Conservation (phyloP, 1,140 invertebrate species). For the Drosophila chauvacae region DNA sequence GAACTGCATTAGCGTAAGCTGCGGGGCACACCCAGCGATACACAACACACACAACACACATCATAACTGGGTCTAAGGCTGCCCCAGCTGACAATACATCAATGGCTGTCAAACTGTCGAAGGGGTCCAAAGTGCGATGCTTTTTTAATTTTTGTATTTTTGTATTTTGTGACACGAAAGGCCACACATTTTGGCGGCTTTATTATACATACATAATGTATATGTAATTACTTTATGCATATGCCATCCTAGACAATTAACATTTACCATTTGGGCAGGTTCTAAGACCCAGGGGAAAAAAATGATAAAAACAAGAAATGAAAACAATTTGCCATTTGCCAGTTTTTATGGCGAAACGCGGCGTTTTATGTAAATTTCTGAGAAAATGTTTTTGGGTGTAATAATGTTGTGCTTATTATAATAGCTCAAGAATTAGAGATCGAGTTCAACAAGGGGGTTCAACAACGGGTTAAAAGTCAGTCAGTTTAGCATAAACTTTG, state of each 20-base stretch:
- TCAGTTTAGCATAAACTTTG: background rate
- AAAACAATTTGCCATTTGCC: slow-evolving; percentile 14
- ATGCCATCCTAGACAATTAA: slow-evolving; percentile 28
- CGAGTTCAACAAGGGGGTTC: background rate
- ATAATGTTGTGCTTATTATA: slow-evolving; percentile 6
- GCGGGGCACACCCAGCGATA: slow-evolving; percentile 33
- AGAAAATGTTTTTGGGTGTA: slow-evolving; percentile 32
- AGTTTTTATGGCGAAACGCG: slow-evolving; percentile 16
- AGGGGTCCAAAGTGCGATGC: slow-evolving; percentile 24
- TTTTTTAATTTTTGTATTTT: background rate
- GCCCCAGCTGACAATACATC: slow-evolving; percentile 34
- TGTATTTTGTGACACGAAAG: slow-evolving; percentile 8
- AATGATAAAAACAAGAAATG: background rate
- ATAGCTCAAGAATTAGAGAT: slow-evolving; percentile 2
- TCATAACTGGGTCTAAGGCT: slow-evolving; percentile 36
- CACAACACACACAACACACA: slow-evolving; percentile 1
- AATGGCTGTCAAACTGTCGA: slow-evolving; percentile 45
- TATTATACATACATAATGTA: background rate
- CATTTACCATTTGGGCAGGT: slow-evolving; percentile 26
- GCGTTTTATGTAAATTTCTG: slow-evolving; percentile 28
- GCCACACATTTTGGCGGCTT: slow-evolving; percentile 16
- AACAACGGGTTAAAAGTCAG: slow-evolving; percentile 6
- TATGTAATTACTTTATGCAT: slow-evolving; percentile 4
- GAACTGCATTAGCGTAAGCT: slow-evolving; percentile 81
- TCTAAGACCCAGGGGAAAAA: slow-evolving; percentile 16